Percentiles rank a stretch among this genome's conserved stretches.
phyloP scores from a whole-genome alignment of 1,140 invertebrate genomes.

The Formica selysi region DNA sequence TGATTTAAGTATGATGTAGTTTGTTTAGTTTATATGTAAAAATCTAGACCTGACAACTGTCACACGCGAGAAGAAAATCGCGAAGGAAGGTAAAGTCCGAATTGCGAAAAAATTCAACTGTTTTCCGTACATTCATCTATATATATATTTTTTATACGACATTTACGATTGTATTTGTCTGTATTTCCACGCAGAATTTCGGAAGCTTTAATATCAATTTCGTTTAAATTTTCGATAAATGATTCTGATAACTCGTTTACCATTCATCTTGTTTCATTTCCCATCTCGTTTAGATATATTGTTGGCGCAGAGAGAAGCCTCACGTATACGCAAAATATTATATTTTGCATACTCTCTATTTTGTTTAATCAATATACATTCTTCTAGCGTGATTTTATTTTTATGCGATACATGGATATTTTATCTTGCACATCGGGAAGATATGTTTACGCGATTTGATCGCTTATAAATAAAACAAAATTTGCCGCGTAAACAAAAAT shows the following conservation, averaged over 20 bases:
- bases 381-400: constrained; percentile 22
- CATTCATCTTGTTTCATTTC: constrained; percentile 12
- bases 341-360: constrained; percentile 1
- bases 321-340: constrained; percentile 30
- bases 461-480: neutral
- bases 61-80: neutral
- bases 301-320: neutral
- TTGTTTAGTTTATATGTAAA: too few relatives aligned
- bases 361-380: constrained; percentile 43
- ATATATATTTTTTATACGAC: neutral
- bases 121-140: neutral
- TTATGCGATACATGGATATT: neutral
- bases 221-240: constrained; percentile 51
- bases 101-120: neutral
- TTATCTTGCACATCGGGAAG: neutral
- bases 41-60: neutral
- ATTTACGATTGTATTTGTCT: neutral
- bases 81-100: neutral
- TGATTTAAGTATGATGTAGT: too few relatives aligned
- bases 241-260: constrained; percentile 40
- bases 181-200: neutral
- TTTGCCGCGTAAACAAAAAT: neutral
- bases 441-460: neutral
- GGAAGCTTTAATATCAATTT: constrained; percentile 30
- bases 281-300: constrained; percentile 42